Evolutionary conservation across 2,797 vertebrate species (phyloP).

Genomic region (Brachymystax lenok): DNA sequence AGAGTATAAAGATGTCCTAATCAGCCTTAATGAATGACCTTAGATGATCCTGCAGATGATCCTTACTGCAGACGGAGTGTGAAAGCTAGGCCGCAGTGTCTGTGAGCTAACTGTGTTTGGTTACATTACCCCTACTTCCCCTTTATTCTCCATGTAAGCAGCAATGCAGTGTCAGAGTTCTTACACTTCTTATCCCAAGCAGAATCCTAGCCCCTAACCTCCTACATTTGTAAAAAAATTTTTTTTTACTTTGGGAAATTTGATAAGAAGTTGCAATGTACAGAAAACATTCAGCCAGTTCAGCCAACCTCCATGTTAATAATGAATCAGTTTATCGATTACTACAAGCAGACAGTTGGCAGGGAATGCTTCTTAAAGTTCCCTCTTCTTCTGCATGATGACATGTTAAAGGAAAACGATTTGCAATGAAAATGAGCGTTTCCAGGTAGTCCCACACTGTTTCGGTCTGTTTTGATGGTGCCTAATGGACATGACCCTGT

Average conservation of each 20-base stretch:
- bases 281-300: slow-evolving; percentile 47
- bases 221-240: slow-evolving; percentile 1
- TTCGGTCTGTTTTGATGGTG: neutral
- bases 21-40: neutral
- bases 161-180: slow-evolving; percentile 50
- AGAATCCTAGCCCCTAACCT: slow-evolving; percentile 1
- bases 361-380: neutral
- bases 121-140: neutral
- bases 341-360: slow-evolving; percentile 40
- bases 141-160: slow-evolving; percentile 52
- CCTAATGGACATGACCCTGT: neutral
- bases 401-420: neutral
- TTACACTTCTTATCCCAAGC: slow-evolving; percentile 34
- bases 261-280: no score
- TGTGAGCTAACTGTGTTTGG: neutral
- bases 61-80: neutral
- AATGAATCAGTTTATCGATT: neutral
- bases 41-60: neutral
- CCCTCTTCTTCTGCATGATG: neutral
- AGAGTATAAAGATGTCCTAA: neutral
- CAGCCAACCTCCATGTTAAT: neutral
- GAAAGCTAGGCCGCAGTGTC: neutral
- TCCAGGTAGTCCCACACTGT: neutral
- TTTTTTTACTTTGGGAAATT: slow-evolving; percentile 50
- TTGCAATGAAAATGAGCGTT: no score